These are phyloP conservation scores for Pammene fasciana DNA, from an alignment of 2,888 invertebrate species.

Conservation along the genomic window DNA sequence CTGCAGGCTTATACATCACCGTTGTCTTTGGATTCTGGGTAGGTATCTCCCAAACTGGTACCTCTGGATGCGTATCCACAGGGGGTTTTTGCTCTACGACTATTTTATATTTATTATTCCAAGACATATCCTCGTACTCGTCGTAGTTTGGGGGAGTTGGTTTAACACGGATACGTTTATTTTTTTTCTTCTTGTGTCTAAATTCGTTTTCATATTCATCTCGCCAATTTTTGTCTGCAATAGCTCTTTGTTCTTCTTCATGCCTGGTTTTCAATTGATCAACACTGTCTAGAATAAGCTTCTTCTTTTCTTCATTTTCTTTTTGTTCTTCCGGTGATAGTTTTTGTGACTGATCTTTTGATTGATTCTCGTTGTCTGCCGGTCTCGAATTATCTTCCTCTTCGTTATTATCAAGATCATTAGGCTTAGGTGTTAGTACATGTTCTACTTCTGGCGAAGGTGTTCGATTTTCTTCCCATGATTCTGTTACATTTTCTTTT, in stretches of 20 bases:
- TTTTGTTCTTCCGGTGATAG: constrained; percentile 52
- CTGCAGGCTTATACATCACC: constrained; percentile 44
- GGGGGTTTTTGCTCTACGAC: constrained; percentile 46
- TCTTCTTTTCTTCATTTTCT: constrained; percentile 69
- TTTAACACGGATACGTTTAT: constrained; percentile 47
- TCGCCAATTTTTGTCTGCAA: constrained; percentile 69
- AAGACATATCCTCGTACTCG: constrained; percentile 62
- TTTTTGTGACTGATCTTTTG: constrained; percentile 44
- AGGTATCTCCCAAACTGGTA: not conserved
- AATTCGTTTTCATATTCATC: constrained; percentile 71
- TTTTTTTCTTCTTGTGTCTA: constrained; percentile 55
- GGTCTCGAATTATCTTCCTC: constrained; percentile 16
- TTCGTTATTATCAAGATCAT: constrained; percentile 23
- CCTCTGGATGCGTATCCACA: not conserved
- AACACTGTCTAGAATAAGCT: constrained; percentile 66
- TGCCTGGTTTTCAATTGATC: constrained; percentile 73
- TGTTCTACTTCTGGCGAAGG: constrained; percentile 16
- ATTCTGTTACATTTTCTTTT: constrained; percentile 23
- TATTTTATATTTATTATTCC: constrained; percentile 63
- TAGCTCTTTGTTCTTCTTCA: constrained; percentile 65
- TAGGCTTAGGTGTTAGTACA: not conserved
- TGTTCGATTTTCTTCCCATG: not conserved
- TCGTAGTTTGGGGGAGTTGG: constrained; percentile 59
- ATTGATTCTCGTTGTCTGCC: constrained; percentile 30
- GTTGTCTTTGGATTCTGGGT: not conserved